These are phyloP conservation scores for Lepidostoma basale DNA, from an alignment of 1,140 invertebrate species.

Conservation along the genomic window DNA sequence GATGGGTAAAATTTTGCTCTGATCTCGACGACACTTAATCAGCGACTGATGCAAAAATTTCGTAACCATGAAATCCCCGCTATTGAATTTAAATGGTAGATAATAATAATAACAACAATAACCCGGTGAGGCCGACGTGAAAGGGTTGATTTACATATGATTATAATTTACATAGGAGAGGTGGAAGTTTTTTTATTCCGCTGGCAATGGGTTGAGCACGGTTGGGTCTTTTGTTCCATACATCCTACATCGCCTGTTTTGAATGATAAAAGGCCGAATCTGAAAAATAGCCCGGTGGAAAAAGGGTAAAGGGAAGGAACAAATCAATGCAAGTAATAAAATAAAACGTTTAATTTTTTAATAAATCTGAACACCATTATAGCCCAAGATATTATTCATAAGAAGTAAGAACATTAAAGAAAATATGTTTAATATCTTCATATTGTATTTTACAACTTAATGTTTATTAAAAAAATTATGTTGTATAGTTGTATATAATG, in stretches of 20 bases:
- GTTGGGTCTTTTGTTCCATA: slow-evolving; percentile 35
- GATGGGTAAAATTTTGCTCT: slow-evolving; percentile 21
- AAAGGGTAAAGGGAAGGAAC: background rate
- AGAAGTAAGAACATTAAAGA: too few relatives aligned
- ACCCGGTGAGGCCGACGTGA: background rate
- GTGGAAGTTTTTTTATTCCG: slow-evolving; percentile 33
- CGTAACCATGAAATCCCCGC: slow-evolving; percentile 18
- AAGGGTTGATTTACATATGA: slow-evolving; percentile 46
- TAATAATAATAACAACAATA: slow-evolving; percentile 21
- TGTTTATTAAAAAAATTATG: too few relatives aligned
- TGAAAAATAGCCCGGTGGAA: background rate
- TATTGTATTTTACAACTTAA: too few relatives aligned
- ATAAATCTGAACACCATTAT: too few relatives aligned
- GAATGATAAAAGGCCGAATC: slow-evolving; percentile 40
- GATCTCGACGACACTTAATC: slow-evolving; percentile 12
- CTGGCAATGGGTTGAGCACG: slow-evolving; percentile 20
- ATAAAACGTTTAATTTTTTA: too few relatives aligned
- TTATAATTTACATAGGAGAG: slow-evolving; percentile 45
- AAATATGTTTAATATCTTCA: too few relatives aligned
- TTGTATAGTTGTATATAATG: too few relatives aligned
- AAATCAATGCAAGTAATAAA: too few relatives aligned
- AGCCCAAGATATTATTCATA: too few relatives aligned
- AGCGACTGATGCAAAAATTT: slow-evolving; percentile 30
- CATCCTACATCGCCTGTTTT: slow-evolving; percentile 42
- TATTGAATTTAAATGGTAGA: slow-evolving; percentile 28